Evolutionary conservation across 2,113 vertebrate genomes (phyloP).

Genomic region (Misgurnus anguillicaudatus): DNA sequence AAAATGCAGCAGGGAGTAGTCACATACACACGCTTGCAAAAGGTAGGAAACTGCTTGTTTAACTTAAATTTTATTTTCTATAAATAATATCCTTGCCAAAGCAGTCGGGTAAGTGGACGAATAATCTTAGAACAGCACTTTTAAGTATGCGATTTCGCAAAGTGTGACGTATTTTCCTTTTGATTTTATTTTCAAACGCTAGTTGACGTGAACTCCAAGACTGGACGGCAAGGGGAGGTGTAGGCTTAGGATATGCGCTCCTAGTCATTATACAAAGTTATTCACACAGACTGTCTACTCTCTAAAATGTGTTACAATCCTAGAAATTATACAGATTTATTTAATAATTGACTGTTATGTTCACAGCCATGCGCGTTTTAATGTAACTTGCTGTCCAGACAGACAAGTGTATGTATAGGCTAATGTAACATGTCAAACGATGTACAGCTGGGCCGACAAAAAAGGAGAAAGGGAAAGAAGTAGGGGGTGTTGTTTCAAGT

Average conservation of each 20-base stretch:
- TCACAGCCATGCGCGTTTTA: slow-evolving; percentile 7
- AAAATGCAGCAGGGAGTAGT: slow-evolving; percentile 34
- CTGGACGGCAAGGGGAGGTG: slow-evolving; percentile 43
- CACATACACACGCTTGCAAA: slow-evolving; percentile 21
- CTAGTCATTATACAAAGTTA: neutral
- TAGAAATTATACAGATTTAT: neutral
- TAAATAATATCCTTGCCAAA: neutral
- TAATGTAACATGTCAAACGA: neutral
- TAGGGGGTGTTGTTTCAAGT: slow-evolving; percentile 39
- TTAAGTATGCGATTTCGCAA: neutral
- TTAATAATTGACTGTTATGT: slow-evolving; percentile 1
- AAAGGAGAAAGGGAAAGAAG: neutral
- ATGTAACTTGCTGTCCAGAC: neutral
- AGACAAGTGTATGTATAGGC: neutral
- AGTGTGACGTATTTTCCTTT: neutral
- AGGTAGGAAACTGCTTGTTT: slow-evolving; percentile 54
- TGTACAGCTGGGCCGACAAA: neutral
- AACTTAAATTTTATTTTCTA: neutral
- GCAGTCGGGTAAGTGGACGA: neutral
- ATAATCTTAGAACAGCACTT: neutral
- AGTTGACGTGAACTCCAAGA: slow-evolving; percentile 30
- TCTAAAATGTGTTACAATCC: neutral
- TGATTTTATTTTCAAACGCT: neutral
- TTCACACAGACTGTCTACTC: neutral
- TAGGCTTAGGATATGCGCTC: slow-evolving; percentile 34